These are phyloP conservation scores for Lasiurus borealis DNA, from an alignment of 2,113 vertebrate species.

Conservation along the genomic window DNA sequence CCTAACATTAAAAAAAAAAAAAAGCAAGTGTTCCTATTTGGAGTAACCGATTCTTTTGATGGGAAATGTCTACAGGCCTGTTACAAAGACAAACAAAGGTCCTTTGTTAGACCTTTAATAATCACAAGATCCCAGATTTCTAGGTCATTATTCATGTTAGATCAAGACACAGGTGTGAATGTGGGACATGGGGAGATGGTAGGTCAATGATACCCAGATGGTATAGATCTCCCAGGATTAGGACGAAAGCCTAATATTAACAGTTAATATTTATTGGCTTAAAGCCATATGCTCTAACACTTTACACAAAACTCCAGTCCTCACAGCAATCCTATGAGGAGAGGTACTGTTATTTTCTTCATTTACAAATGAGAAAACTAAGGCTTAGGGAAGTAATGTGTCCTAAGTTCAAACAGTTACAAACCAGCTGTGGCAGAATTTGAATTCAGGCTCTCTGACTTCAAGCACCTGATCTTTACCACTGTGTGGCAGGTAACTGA, in stretches of 20 bases:
- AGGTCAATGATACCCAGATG: background rate
- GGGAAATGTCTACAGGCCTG: background rate
- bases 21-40: conserved; percentile 4
- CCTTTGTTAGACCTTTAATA: conserved; percentile 30
- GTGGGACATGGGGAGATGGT: background rate
- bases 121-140: background rate
- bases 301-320: background rate
- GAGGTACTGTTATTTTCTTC: background rate
- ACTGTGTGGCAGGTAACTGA: background rate
- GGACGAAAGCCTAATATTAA: background rate
- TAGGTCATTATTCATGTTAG: background rate
- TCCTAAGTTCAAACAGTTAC: background rate
- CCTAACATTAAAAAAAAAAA: conserved; percentile 44
- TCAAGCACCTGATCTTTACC: background rate
- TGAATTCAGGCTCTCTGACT: conserved; percentile 7
- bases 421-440: background rate
- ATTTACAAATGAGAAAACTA: conserved; percentile 38
- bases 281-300: background rate
- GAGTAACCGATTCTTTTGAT: conserved; percentile 31
- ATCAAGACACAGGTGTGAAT: background rate
- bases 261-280: background rate
- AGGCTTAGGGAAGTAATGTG: background rate
- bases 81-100: conserved; percentile 36
- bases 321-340: background rate
- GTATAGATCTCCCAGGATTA: background rate